phyloP scores from a whole-genome alignment of 1,140 invertebrate species.

The Danaus melanippus region DNA sequence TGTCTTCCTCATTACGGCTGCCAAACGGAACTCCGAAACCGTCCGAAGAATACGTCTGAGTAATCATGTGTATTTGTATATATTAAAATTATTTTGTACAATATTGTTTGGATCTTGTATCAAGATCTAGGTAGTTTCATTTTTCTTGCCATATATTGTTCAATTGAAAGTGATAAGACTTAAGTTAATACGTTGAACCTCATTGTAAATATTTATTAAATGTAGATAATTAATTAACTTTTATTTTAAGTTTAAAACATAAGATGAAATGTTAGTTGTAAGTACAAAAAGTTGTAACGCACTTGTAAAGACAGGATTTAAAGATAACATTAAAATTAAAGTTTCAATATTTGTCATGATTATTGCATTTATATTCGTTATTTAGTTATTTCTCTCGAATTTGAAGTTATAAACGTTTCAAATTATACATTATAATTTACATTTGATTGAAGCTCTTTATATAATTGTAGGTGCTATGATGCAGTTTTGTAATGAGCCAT shows the following conservation, averaged over 20 bases:
- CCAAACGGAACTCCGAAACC: slow-evolving; percentile 81
- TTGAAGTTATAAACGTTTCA: no score
- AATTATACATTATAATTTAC: no score
- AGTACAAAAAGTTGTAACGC: no score
- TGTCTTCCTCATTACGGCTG: slow-evolving; percentile 76
- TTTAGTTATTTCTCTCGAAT: no score
- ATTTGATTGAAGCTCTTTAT: slow-evolving; percentile 5
- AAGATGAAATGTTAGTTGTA: neutral
- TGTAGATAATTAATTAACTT: slow-evolving; percentile 27
- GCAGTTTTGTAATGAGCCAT: slow-evolving; percentile 49
- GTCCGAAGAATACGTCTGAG: slow-evolving; percentile 84
- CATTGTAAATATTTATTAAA: slow-evolving; percentile 47
- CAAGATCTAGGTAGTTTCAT: slow-evolving; percentile 58
- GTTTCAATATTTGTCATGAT: neutral
- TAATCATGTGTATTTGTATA: slow-evolving; percentile 5
- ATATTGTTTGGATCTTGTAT: slow-evolving; percentile 69
- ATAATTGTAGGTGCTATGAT: slow-evolving; percentile 13
- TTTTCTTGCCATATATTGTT: slow-evolving; percentile 71
- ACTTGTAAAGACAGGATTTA: no score
- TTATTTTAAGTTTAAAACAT: neutral
- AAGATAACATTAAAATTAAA: neutral
- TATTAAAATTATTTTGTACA: slow-evolving; percentile 41
- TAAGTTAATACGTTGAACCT: slow-evolving; percentile 36
- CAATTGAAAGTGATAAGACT: slow-evolving; percentile 24
- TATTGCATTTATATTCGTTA: neutral